Conservation (phyloP, 2,113 vertebrate species). For the Limanda limanda region DNA sequence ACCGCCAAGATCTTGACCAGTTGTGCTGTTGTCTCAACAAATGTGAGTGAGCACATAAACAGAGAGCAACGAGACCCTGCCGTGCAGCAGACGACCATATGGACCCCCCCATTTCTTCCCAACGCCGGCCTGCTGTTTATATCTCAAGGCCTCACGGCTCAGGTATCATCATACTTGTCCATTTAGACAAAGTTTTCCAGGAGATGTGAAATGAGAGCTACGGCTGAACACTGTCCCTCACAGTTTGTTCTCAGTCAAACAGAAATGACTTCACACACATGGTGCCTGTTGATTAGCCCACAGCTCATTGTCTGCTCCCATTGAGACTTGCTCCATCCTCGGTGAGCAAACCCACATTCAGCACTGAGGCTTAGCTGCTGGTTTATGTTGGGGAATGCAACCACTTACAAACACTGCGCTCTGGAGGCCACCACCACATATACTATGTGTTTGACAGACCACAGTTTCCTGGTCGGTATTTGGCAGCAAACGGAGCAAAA, state of each 20-base stretch:
- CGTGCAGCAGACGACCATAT: constrained; percentile 31
- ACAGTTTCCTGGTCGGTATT: constrained; percentile 70
- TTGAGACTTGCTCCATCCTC: neutral
- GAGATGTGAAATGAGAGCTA: constrained; percentile 4
- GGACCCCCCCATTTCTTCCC: constrained; percentile 29
- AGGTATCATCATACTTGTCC: constrained; percentile 17
- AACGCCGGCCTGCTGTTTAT: constrained; percentile 49
- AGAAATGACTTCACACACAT: constrained; percentile 17
- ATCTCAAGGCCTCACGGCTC: constrained; percentile 28
- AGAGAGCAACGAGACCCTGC: constrained; percentile 10
- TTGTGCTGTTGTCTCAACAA: constrained; percentile 65
- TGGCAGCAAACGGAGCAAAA: constrained; percentile 48
- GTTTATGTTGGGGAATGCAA: constrained; percentile 50
- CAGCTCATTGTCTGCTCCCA: constrained; percentile 27
- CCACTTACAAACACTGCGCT: constrained; percentile 41
- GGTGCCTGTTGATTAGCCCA: constrained; percentile 25
- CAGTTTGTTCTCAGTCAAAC: neutral
- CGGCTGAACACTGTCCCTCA: neutral
- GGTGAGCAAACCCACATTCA: constrained; percentile 29
- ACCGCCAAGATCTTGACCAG: constrained; percentile 54
- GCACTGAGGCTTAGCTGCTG: constrained; percentile 20
- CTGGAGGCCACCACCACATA: constrained; percentile 35
- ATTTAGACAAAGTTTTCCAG: constrained; percentile 11
- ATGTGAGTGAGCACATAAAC: constrained; percentile 67
- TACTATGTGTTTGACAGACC: constrained; percentile 61